phyloP scores from a whole-genome alignment of 1,140 invertebrate genomes.

The Pachyrhynchus sulphureomaculatus region DNA sequence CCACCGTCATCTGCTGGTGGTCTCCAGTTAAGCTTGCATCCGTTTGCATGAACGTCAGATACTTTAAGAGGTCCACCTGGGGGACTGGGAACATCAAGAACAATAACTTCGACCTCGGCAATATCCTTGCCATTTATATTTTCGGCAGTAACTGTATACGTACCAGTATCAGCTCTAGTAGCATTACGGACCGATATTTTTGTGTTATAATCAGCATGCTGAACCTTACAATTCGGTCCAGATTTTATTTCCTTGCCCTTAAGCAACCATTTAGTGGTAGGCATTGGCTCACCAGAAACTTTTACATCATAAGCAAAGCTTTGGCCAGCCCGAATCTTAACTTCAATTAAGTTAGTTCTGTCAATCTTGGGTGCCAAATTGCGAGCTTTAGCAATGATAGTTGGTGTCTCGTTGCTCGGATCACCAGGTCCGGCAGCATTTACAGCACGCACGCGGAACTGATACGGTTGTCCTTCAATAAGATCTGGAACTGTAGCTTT shows the following conservation, averaged over 20 bases:
- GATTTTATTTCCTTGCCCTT: conserved; percentile 72
- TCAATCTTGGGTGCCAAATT: conserved; percentile 87
- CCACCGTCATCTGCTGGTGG: conserved; percentile 90
- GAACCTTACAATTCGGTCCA: conserved; percentile 71
- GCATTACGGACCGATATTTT: conserved; percentile 84
- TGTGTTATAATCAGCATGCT: conserved; percentile 86
- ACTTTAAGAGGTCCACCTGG: conserved; percentile 92
- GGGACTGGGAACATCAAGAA: conserved; percentile 85
- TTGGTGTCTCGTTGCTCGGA: conserved; percentile 82
- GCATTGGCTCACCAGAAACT: conserved; percentile 86
- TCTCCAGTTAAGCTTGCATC: conserved; percentile 84
- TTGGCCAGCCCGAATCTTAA: conserved; percentile 87
- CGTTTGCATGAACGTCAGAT: conserved; percentile 80
- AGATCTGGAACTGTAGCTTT: conserved; percentile 85
- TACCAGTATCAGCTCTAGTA: conserved; percentile 84
- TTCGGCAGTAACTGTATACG: conserved; percentile 88
- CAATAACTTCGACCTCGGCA: conserved; percentile 88
- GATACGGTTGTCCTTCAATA: conserved; percentile 86
- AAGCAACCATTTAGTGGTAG: conserved; percentile 85
- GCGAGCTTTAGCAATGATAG: conserved; percentile 86
- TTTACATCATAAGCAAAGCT: conserved; percentile 80
- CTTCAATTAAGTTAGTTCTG: conserved; percentile 79
- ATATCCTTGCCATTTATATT: conserved; percentile 92
- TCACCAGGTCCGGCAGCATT: conserved; percentile 94
- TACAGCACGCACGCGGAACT: conserved; percentile 87